phyloP scores from a whole-genome alignment of 2,113 vertebrate genomes.

The Carettochelys insculpta region DNA sequence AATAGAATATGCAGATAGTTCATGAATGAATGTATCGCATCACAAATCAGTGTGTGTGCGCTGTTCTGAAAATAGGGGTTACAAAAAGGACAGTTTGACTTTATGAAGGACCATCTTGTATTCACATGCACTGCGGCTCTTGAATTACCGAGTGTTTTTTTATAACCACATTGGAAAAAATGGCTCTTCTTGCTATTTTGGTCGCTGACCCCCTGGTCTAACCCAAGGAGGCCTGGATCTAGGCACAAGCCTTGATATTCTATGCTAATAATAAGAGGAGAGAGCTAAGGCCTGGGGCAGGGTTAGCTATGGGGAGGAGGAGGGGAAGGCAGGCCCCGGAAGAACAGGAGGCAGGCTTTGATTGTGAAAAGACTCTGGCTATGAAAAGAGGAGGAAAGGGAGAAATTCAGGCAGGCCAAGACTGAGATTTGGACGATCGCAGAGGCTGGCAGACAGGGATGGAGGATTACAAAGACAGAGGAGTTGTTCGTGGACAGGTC shows the following conservation, averaged over 20 bases:
- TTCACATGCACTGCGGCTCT: too few relatives aligned
- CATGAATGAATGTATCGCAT: too few relatives aligned
- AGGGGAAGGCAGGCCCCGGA: not conserved
- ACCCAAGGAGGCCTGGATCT: rapidly evolving
- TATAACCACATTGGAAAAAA: too few relatives aligned
- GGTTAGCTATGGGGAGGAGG: not conserved
- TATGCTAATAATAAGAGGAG: not conserved
- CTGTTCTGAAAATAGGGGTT: too few relatives aligned
- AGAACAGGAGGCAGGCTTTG: not conserved
- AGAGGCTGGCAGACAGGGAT: not conserved
- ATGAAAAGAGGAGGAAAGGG: not conserved
- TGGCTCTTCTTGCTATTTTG: too few relatives aligned
- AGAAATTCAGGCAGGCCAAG: not conserved
- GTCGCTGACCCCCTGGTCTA: too few relatives aligned
- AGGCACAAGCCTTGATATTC: not conserved
- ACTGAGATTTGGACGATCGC: not conserved
- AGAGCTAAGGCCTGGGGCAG: not conserved
- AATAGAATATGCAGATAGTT: too few relatives aligned
- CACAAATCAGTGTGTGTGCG: too few relatives aligned
- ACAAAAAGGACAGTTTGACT: too few relatives aligned
- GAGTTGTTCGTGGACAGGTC: too few relatives aligned
- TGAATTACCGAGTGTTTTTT: too few relatives aligned
- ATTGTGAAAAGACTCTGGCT: not conserved
- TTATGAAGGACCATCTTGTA: too few relatives aligned
- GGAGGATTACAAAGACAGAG: not conserved